Evolutionary conservation across 2,113 vertebrate genomes (phyloP).

Genomic region (Siniperca knerii): DNA sequence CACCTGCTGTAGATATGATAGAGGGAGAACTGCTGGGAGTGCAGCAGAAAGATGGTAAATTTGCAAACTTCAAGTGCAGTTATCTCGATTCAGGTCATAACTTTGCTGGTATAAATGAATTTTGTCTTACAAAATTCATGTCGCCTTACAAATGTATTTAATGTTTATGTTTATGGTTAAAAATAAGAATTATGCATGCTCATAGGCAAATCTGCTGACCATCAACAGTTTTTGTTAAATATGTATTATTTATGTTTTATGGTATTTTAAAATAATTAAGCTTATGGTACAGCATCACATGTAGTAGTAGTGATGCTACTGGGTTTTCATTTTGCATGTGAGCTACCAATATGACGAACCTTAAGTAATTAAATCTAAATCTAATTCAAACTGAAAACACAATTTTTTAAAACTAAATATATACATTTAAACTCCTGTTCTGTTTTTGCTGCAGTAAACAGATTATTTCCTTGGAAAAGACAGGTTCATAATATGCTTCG

Average conservation of each 20-base stretch:
- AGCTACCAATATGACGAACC: background rate
- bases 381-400: background rate
- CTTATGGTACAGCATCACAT: background rate
- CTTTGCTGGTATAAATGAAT: background rate
- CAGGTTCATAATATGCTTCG: too few species aligned
- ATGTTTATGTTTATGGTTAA: background rate
- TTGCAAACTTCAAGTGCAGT: background rate
- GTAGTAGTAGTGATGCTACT: background rate
- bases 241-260: background rate
- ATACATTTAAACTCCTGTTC: background rate
- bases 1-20: slow-evolving; percentile 63
- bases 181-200: background rate
- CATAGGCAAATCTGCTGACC: too few species aligned
- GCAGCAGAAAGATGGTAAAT: slow-evolving; percentile 6
- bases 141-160: too few species aligned
- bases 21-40: slow-evolving; percentile 36
- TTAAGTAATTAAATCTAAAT: background rate
- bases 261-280: background rate
- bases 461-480: too few species aligned
- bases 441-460: background rate
- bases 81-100: background rate
- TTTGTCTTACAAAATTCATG: background rate
- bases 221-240: too few species aligned
- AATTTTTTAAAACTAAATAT: background rate
- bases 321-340: background rate